A percentile compares a stretch with the other conserved stretches of the same genome.
These are phyloP conservation scores for Cercocebus atys DNA, from an alignment of 2,113 vertebrate genomes.

Conservation along the genomic window DNA sequence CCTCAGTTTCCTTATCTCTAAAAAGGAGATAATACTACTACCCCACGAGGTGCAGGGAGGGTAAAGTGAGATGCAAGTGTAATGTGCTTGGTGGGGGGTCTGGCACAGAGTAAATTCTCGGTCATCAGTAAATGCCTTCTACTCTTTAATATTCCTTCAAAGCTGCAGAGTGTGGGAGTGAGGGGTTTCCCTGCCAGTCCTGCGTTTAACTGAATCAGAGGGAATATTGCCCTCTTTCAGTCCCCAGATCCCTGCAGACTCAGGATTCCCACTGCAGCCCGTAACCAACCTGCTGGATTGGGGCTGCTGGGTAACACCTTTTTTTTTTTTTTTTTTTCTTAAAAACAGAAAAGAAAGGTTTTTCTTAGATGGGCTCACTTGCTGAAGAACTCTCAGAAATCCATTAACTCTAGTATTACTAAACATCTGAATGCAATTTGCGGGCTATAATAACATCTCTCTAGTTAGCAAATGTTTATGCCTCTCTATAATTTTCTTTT, in stretches of 20 bases:
- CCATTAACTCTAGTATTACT: constrained; percentile 74
- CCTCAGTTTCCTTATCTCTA: not conserved
- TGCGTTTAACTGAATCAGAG: not conserved
- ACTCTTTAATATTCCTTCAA: not conserved
- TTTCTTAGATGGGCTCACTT: constrained; percentile 46
- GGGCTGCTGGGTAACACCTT: not conserved
- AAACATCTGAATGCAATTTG: constrained; percentile 80
- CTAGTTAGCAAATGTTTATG: constrained; percentile 79
- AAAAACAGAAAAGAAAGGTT: constrained; percentile 37
- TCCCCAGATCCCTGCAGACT: not conserved
- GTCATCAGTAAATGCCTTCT: not conserved
- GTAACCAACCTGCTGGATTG: not conserved
- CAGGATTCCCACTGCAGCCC: constrained; percentile 2
- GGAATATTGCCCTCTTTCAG: not conserved
- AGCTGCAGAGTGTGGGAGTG: not conserved
- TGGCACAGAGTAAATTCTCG: not conserved
- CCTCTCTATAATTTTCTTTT: constrained; percentile 81
- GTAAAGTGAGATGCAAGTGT: not conserved
- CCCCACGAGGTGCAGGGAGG: not conserved
- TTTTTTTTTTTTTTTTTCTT: not conserved
- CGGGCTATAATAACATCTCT: constrained; percentile 80
- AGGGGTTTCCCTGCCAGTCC: not conserved
- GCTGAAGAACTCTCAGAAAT: constrained; percentile 62
- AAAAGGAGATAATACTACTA: not conserved
- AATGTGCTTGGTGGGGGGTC: rapidly evolving